Evolutionary conservation across 2,888 invertebrate species (phyloP).

Genomic region (Drosophila infuscata): DNA sequence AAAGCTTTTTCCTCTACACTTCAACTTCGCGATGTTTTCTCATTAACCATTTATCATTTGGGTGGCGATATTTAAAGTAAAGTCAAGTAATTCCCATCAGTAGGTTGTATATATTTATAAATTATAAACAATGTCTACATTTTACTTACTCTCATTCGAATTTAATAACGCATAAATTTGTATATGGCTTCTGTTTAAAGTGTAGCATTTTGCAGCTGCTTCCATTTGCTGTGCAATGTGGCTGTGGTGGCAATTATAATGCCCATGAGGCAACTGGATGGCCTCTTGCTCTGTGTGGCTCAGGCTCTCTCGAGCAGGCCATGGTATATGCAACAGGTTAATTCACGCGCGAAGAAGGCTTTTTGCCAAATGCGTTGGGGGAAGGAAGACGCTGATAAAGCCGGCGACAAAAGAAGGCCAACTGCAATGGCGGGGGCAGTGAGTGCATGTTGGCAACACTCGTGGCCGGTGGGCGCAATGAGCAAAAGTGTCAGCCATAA

Average conservation of each 20-base stretch:
- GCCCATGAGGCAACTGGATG: slow-evolving; percentile 50
- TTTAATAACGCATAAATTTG: background rate
- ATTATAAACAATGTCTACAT: background rate
- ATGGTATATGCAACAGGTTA: slow-evolving; percentile 80
- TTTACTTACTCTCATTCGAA: background rate
- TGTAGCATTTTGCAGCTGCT: slow-evolving; percentile 26
- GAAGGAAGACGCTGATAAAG: slow-evolving; percentile 31
- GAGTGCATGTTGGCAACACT: slow-evolving; percentile 22
- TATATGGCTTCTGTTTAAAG: slow-evolving; percentile 9
- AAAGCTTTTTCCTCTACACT: background rate
- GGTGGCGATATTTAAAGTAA: background rate
- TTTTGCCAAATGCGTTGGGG: slow-evolving; percentile 66
- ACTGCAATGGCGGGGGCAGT: slow-evolving; percentile 26
- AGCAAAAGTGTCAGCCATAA: slow-evolving; percentile 77
- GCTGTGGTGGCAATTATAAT: slow-evolving; percentile 51
- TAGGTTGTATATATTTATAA: background rate
- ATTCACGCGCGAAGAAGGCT: slow-evolving; percentile 64
- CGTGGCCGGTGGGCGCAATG: slow-evolving; percentile 55
- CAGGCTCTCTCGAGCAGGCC: slow-evolving; percentile 28
- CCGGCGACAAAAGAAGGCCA: slow-evolving; percentile 32
- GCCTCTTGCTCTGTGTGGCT: slow-evolving; percentile 32
- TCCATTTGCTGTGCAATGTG: slow-evolving; percentile 10
- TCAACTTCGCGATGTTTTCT: background rate
- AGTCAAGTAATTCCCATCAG: background rate
- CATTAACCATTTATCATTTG: background rate